Evolutionary conservation across 2,797 vertebrate genomes (phyloP).

Genomic region (Halcyon badia): DNA sequence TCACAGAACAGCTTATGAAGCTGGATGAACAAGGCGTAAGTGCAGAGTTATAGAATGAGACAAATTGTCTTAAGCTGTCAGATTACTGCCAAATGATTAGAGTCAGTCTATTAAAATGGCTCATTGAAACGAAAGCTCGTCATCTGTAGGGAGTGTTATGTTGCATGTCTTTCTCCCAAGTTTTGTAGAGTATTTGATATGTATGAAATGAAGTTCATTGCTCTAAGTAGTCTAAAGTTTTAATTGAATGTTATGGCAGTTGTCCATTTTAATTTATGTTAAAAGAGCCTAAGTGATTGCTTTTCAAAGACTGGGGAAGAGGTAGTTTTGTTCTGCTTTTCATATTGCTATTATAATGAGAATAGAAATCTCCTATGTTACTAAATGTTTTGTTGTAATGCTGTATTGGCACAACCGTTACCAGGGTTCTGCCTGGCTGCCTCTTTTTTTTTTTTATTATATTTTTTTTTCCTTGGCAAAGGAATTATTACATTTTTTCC

Average conservation of each 20-base stretch:
- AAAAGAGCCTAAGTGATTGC: background rate
- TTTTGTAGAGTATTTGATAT: background rate
- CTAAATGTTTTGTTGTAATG: background rate
- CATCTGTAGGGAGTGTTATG: background rate
- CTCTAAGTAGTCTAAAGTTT: background rate
- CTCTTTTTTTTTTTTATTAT: background rate
- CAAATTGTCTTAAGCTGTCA: background rate
- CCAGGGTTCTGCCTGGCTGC: background rate
- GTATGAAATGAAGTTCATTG: background rate
- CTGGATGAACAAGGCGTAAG: slow-evolving; percentile 96
- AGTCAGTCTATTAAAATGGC: background rate
- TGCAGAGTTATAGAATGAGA: background rate
- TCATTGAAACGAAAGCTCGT: background rate
- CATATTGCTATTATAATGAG: background rate
- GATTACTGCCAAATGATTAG: background rate
- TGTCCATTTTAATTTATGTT: background rate
- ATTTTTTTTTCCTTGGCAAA: background rate
- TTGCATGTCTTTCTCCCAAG: background rate
- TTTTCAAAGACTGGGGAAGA: background rate
- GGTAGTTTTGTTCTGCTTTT: background rate
- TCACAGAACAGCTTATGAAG: slow-evolving; percentile 97
- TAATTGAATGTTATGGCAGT: background rate
- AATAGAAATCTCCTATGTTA: background rate
- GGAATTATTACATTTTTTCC: background rate
- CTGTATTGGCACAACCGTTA: background rate